phyloP scores from a whole-genome alignment of 1,140 invertebrate species.

The Teleopsis dalmanni region DNA sequence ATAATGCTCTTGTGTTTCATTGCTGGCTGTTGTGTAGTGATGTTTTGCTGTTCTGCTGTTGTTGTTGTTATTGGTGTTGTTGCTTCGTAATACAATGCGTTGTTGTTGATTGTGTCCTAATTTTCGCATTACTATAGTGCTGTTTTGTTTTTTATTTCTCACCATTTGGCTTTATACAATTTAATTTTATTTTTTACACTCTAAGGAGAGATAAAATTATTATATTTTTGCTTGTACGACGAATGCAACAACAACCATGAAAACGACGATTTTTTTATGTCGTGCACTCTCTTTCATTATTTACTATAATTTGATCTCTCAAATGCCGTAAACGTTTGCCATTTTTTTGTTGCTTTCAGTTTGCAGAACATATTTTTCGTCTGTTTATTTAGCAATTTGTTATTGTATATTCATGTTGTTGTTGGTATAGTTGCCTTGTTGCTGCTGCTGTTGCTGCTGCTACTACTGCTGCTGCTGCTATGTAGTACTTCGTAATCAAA shows the following conservation, averaged over 20 bases:
- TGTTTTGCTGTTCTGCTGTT: too few species aligned
- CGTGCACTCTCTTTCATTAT: neutral
- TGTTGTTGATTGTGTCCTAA: constrained; percentile 2
- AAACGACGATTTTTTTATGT: too few species aligned
- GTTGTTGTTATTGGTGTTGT: too few species aligned
- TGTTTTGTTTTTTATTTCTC: constrained; percentile 2
- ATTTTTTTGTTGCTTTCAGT: constrained; percentile 1
- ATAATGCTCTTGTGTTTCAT: too few species aligned
- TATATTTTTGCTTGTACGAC: too few species aligned
- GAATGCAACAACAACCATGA: too few species aligned
- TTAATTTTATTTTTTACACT: too few species aligned
- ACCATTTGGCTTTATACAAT: neutral
- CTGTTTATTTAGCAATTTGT: neutral
- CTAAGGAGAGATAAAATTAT: too few species aligned
- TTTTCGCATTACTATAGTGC: constrained; percentile 7
- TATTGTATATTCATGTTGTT: constrained; percentile 11
- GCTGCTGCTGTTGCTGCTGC: constrained; percentile 2
- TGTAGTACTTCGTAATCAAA: constrained; percentile 4
- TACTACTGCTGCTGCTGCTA: constrained; percentile 11
- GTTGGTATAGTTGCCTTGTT: constrained; percentile 6
- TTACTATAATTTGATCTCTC: neutral
- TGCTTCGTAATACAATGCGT: too few species aligned
- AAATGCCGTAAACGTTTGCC: neutral
- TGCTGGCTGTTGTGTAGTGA: too few species aligned
- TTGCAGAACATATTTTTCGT: constrained; percentile 1